phyloP scores from a whole-genome alignment of 1,140 invertebrate genomes.

The Macrobrachium rosenbergii region DNA sequence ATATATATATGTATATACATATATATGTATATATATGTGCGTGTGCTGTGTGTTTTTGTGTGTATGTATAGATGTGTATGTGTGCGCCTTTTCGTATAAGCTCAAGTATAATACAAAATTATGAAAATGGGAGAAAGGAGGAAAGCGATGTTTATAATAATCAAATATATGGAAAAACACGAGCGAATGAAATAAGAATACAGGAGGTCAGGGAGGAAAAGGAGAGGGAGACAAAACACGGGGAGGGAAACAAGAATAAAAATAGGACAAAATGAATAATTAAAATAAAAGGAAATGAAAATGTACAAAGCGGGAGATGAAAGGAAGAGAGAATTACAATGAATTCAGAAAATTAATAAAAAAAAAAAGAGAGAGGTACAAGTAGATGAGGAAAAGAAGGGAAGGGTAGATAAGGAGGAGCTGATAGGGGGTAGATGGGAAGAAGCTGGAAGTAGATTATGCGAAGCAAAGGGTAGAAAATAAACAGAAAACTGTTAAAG shows the following conservation, averaged over 20 bases:
- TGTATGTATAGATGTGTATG: not conserved
- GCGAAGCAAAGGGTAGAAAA: too few relatives aligned
- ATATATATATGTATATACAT: conserved; percentile 5
- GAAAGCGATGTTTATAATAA: not conserved
- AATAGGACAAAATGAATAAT: not conserved
- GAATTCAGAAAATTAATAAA: too few relatives aligned
- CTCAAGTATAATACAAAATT: too few relatives aligned
- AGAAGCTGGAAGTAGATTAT: too few relatives aligned
- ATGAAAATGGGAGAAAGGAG: not conserved
- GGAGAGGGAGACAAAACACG: not conserved
- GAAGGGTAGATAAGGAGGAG: not conserved
- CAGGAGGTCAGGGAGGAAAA: not conserved
- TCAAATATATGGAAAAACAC: too few relatives aligned
- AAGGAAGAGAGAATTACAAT: not conserved
- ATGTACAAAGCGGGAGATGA: not conserved
- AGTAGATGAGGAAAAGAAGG: not conserved
- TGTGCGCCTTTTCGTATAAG: not conserved
- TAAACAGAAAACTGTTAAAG: too few relatives aligned
- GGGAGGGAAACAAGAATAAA: not conserved
- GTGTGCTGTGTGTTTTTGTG: not conserved
- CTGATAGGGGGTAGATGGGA: too few relatives aligned
- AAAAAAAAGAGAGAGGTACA: not conserved
- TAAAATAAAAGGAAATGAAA: not conserved
- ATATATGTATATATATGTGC: conserved; percentile 7
- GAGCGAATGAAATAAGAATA: too few relatives aligned